phyloP scores from a whole-genome alignment of 1,140 invertebrate species.

The Eumaeus atala region DNA sequence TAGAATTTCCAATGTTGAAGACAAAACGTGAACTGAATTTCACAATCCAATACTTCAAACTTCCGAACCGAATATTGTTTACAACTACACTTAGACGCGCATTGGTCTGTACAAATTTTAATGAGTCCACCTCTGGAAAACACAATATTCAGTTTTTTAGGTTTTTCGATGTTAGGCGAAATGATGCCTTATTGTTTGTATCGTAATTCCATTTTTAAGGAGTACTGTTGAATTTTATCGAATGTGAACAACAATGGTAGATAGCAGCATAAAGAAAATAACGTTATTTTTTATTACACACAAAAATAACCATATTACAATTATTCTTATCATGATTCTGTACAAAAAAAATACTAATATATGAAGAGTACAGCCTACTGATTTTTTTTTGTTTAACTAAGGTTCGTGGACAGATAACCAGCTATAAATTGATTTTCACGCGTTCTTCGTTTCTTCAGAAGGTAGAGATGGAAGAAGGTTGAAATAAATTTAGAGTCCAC shows the following conservation, averaged over 20 bases:
- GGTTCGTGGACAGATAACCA: no score
- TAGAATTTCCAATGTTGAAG: slow-evolving; percentile 1
- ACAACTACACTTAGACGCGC: slow-evolving; percentile 17
- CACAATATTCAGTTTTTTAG: neutral
- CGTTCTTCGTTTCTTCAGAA: no score
- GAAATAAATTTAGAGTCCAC: no score
- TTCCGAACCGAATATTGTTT: slow-evolving; percentile 16
- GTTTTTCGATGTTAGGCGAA: slow-evolving; percentile 8
- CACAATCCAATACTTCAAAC: slow-evolving; percentile 13
- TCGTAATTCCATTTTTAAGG: no score
- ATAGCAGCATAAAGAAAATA: neutral
- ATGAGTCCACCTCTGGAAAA: slow-evolving; percentile 14
- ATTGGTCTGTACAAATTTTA: slow-evolving; percentile 18
- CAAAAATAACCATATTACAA: no score
- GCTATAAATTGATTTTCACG: no score
- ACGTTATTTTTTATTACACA: neutral
- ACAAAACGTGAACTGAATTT: slow-evolving; percentile 12
- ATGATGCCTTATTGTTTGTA: neutral
- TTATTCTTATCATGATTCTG: no score
- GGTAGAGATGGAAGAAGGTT: no score
- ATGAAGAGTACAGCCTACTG: no score
- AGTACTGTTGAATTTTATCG: no score
- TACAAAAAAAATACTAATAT: no score
- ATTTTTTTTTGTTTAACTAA: no score
- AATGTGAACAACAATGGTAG: neutral